Evolutionary conservation across 2,888 invertebrate species (phyloP).

Genomic region (Xestia c-nigrum): DNA sequence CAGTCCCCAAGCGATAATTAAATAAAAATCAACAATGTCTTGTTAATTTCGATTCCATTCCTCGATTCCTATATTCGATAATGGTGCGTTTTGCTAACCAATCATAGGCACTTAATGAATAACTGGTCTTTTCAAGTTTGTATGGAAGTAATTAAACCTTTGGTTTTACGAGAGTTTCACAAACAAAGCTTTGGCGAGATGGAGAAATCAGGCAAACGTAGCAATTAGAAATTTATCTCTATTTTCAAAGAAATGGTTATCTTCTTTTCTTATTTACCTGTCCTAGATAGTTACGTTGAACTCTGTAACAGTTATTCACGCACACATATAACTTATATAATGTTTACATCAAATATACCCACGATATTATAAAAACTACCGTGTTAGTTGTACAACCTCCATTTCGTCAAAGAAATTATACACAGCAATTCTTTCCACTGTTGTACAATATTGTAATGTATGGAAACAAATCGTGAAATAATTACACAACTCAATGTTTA

Average conservation of each 20-base stretch:
- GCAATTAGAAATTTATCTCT: neutral
- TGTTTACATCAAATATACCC: slow-evolving; percentile 33
- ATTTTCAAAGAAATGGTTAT: neutral
- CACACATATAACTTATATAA: slow-evolving; percentile 34
- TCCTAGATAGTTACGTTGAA: slow-evolving; percentile 20
- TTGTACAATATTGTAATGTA: slow-evolving; percentile 43
- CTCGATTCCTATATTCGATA: slow-evolving; percentile 6
- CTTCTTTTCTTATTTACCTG: neutral
- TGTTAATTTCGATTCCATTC: slow-evolving; percentile 20
- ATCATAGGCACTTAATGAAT: slow-evolving; percentile 11
- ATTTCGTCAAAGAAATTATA: slow-evolving; percentile 59
- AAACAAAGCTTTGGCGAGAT: neutral
- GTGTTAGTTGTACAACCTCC: slow-evolving; percentile 41
- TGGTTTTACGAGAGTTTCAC: slow-evolving; percentile 10
- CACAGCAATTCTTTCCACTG: slow-evolving; percentile 57
- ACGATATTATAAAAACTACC: slow-evolving; percentile 51
- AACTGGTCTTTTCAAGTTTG: slow-evolving; percentile 27
- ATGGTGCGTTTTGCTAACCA: slow-evolving; percentile 6
- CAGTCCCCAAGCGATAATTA: slow-evolving; percentile 26
- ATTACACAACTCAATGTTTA: slow-evolving; percentile 48
- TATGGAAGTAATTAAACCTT: slow-evolving; percentile 20
- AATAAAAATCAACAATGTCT: slow-evolving; percentile 35
- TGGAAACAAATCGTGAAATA: slow-evolving; percentile 57
- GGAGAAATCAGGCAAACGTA: neutral
- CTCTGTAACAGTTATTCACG: slow-evolving; percentile 10